Base-by-base conservation (phyloP, 2,888 invertebrate genomes). In the Xiphydria camelus region DNA sequence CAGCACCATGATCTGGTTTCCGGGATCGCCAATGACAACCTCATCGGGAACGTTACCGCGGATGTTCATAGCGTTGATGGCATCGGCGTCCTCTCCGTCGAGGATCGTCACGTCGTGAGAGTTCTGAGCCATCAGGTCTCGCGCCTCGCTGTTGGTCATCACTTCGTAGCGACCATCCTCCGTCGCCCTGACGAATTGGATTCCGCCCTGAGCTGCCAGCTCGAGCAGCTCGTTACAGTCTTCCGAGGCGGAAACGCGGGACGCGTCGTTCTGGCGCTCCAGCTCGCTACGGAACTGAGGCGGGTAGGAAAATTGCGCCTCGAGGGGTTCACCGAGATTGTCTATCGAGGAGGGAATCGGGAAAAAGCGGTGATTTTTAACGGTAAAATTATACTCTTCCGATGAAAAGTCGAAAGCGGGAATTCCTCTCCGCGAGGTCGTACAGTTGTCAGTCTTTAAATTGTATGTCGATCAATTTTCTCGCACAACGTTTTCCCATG, bases 161-260 rank as follows among this genome's bases (percentile, higher is more conserved):
- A 76, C 73, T 51, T 76, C 76, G 56, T 75, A 77, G 51, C 70
- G 70, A 41, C 76, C 77, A 51, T 76, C 75, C 34, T 73, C 75
- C 7, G 74, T 71, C 7, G 75, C 73, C 2, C 76, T 66, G 20
- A 77, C 74, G 51, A 76, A 76, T 54, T 77, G 76, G 47, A 76
- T 75, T 34, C 72, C 75, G 32, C 75, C 75, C 50, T 71, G 71
- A 19, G 70, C 73, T 10, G 75, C 75, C 33, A 76, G 61, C 46
- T 76, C 75, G 45, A 76, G 55, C 25, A 76, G 53, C 50, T 73
- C 75, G 55, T 61, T 70, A 57, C 69, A 73, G 33, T 74, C 73
- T 45, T 71, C 73, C 19, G 26, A n/a, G n/a, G n/a, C n/a, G n/a
- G n/a, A n/a, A n/a, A n/a, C 5, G 59, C 39, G 21, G 55, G 37